Evolutionary conservation across 2,113 vertebrate genomes (phyloP).

Genomic region (Scophthalmus maximus): DNA sequence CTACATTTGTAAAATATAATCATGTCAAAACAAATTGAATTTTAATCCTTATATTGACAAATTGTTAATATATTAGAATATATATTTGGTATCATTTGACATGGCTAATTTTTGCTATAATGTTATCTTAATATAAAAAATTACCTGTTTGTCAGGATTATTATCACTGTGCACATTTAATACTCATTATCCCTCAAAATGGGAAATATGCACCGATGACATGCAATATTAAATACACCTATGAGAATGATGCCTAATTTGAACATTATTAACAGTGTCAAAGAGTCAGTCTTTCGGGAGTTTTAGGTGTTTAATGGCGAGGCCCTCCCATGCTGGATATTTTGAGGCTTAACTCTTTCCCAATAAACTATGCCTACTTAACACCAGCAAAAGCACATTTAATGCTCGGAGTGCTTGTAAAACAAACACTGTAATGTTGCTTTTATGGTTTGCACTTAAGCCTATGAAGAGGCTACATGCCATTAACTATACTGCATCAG

Average conservation of each 20-base stretch:
- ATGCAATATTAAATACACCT: background rate
- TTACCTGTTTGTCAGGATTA: no score
- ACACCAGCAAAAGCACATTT: background rate
- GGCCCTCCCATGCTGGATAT: background rate
- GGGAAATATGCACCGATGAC: background rate
- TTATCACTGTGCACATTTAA: no score
- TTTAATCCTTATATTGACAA: no score
- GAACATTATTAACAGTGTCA: background rate
- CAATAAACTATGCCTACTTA: background rate
- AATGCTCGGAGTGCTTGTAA: slow-evolving; percentile 1
- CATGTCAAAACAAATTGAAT: no score
- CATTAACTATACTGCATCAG: background rate
- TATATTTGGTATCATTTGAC: no score
- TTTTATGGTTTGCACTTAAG: slow-evolving; percentile 12
- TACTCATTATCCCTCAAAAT: no score
- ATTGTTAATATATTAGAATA: no score
- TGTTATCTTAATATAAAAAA: no score
- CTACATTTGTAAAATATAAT: no score
- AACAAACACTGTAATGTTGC: slow-evolving; percentile 2
- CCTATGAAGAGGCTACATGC: background rate
- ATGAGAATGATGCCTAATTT: background rate
- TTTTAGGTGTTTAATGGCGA: background rate
- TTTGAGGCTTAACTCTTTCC: background rate
- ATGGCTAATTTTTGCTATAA: no score
- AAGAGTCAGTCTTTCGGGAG: background rate